Evolutionary conservation across 2,113 vertebrate genomes (phyloP), one percentile per base, ranked within the genome.

Genomic region (Herpetotheres cachinnans): DNA sequence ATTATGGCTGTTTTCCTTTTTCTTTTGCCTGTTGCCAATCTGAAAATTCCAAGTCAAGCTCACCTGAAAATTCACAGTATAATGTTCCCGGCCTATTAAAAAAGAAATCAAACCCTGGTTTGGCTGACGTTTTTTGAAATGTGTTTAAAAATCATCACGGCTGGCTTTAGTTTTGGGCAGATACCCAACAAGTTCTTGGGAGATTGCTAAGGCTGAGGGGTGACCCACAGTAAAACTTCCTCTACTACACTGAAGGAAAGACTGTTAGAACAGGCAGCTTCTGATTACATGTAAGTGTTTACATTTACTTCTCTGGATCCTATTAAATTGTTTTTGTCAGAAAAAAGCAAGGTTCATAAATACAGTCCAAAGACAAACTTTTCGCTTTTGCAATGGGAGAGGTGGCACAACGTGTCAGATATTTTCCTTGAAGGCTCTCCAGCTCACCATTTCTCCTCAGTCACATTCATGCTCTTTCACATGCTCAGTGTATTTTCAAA

Each of bases 281-380:
- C 34, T 74, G 29, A 62, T 36, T 18, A 21, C 17, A 29, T 1
- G 0, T 2, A 16, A 36, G 12, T 2, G 2, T n/a, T 81, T 74
- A 40, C 10, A 0, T 81, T 85, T 59, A 56, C 32, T n/a, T 52
- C 66, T 61, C 42, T 63, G 42, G 25, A 54, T 30, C 17, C 36
- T 72, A 4, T 11, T 70, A 16, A 69, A 55, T 59, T 38, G 3
- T 0, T 71, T 49, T 17, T 55, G 16, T 73, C 49, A 86, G 58
- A n/a, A 21, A 63, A 40, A 54, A 21, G 0, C 3, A 38, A n/a
- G 2, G 16, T 26, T 72, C 32, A 40, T 38, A 38, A 59, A n/a
- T 18, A 34, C 67, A n/a, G 16, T 36, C 49, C 34, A 32, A 56
- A 94, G 13, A 19, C 22, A 80, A 67, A 18, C 8, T 49, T 47